phyloP scores from a whole-genome alignment of 2,113 vertebrate species.

The Dascyllus trimaculatus region DNA sequence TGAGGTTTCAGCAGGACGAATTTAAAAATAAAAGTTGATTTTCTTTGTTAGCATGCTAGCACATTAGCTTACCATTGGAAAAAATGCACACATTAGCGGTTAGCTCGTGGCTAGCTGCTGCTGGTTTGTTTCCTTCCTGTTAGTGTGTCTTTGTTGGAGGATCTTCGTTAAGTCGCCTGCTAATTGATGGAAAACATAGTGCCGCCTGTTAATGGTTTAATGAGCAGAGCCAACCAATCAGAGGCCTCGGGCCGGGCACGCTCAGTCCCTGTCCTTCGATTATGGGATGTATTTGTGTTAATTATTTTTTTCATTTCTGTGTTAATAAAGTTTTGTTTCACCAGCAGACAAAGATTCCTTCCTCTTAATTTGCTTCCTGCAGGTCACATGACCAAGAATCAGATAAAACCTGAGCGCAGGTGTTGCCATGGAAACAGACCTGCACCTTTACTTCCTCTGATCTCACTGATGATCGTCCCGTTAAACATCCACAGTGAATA shows the following conservation, averaged over 20 bases:
- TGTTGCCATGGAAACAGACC: background rate
- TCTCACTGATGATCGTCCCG: too few species aligned
- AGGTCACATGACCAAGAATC: background rate
- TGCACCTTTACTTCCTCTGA: too few species aligned
- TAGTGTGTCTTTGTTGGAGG: too few species aligned
- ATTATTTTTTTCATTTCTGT: too few species aligned
- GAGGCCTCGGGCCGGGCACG: background rate
- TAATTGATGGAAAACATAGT: too few species aligned
- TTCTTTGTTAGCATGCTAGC: background rate
- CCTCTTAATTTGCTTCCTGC: background rate
- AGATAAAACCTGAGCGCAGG: too few species aligned
- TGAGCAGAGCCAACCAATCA: slow-evolving; percentile 11
- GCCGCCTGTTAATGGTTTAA: too few species aligned
- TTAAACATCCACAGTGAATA: too few species aligned
- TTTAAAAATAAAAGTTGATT: background rate
- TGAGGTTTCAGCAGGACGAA: too few species aligned
- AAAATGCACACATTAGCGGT: background rate
- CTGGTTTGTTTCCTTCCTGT: too few species aligned
- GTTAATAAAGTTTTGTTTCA: slow-evolving; percentile 67
- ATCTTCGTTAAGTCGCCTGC: too few species aligned
- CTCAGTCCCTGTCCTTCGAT: slow-evolving; percentile 41
- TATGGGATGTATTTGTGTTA: slow-evolving; percentile 55
- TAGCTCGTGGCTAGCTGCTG: too few species aligned
- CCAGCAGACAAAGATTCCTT: slow-evolving; percentile 35
- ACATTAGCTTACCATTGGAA: background rate